Evolutionary conservation across 2,797 vertebrate genomes (phyloP), one percentile per base, ranked within the genome.

Genomic region (Lithobates pipiens): DNA sequence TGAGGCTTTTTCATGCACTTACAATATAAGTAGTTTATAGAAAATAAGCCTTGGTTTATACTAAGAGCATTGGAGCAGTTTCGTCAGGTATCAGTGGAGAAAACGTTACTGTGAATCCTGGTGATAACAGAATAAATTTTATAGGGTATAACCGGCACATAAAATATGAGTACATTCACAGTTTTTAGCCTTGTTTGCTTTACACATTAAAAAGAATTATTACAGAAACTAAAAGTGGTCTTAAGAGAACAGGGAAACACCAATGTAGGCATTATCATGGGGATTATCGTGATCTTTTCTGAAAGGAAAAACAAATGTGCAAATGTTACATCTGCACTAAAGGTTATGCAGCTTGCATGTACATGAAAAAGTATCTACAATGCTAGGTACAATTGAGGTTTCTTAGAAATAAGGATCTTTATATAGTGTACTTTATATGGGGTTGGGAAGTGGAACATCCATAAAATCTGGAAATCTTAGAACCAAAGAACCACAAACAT

Each of bases 21-120:
- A 78, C 65, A 36, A 44, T 27, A 21, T 68, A 32, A 79, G 65
- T 67, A 67, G 65, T 67, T 67, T 67, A 67, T 67, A 29, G 65
- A 67, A 67, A 67, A 67, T 67, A 67, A 67, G 65, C n/a, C 11
- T 29, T 1, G 65, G 65, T 67, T 67, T 67, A 27, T 67, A 29
- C 65, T 67, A 67, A 67, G 65, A 67, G 65, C 65, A 67, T 67
- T 67, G 65, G 3, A 11, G 25, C 65, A 27, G 27, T 67, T 67
- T 67, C 25, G 13, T 67, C n/a, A 67, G 65, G 65, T 67, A 29
- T 67, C 65, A 67, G 65, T 27, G 27, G 11, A 67, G 25, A 15
- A 67, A 67, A 11, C 13, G 27, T 27, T 67, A 15, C 65, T 67
- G n/a, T 67, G 65, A 67, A 67, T 67, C 65, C 27, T 29, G 13